Conservation (phyloP, 1,140 invertebrate genomes). For the Thaumetopoea pityocampa region DNA sequence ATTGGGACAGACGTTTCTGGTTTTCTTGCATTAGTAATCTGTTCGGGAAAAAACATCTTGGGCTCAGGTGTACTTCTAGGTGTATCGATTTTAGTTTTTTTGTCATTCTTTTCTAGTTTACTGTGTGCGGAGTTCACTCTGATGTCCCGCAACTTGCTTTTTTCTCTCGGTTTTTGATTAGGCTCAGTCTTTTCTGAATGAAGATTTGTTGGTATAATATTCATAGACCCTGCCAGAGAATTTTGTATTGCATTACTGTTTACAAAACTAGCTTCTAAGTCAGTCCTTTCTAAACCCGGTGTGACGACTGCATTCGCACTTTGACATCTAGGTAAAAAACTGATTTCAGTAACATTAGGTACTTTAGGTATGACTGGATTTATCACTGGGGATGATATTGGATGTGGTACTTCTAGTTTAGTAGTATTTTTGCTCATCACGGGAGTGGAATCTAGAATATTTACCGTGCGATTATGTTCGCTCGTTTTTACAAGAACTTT, state of each 20-base stretch:
- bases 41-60: slow-evolving; percentile 73
- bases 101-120: slow-evolving; percentile 69
- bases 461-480: slow-evolving; percentile 43
- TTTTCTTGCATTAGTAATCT: slow-evolving; percentile 52
- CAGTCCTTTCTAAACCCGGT: slow-evolving; percentile 54
- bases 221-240: slow-evolving; percentile 48
- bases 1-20: slow-evolving; percentile 65
- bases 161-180: slow-evolving; percentile 60
- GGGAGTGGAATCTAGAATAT: slow-evolving; percentile 39
- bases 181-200: slow-evolving; percentile 63
- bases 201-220: slow-evolving; percentile 39
- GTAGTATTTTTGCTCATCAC: slow-evolving; percentile 58
- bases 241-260: slow-evolving; percentile 47
- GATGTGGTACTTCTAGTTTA: slow-evolving; percentile 66
- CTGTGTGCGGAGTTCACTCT: slow-evolving; percentile 71
- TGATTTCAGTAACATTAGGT: slow-evolving; percentile 56
- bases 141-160: slow-evolving; percentile 69
- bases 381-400: slow-evolving; percentile 64
- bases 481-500: slow-evolving; percentile 49
- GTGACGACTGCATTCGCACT: slow-evolving; percentile 63
- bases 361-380: slow-evolving; percentile 64
- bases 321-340: slow-evolving; percentile 67
- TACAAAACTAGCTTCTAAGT: slow-evolving; percentile 45
- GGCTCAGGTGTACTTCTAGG: slow-evolving; percentile 59
- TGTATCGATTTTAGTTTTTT: slow-evolving; percentile 62